Conservation (phyloP, 2,113 vertebrate species). For the Siniperca knerii region DNA sequence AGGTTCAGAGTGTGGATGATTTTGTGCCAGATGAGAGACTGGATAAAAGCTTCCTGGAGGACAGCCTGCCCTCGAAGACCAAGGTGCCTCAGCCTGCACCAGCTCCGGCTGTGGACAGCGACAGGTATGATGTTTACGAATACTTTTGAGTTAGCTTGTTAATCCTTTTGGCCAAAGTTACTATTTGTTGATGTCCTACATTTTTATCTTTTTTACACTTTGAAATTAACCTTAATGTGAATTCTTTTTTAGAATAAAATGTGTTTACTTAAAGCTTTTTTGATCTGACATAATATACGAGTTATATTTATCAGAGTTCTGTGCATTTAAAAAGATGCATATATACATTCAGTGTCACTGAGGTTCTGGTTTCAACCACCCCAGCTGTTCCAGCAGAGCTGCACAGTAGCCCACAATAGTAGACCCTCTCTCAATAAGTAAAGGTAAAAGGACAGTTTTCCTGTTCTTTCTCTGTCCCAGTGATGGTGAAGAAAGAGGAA, state of each 20-base stretch:
- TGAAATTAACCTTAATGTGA: background rate
- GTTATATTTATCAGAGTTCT: background rate
- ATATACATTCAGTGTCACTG: background rate
- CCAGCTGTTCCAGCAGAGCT: background rate
- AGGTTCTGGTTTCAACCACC: background rate
- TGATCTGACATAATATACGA: background rate
- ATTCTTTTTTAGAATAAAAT: background rate
- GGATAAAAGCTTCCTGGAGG: constrained; percentile 94
- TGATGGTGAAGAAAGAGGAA: constrained; percentile 87
- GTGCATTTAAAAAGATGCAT: background rate
- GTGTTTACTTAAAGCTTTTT: background rate
- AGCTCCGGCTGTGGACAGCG: constrained; percentile 83
- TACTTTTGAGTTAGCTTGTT: background rate
- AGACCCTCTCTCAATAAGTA: background rate
- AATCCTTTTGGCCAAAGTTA: background rate
- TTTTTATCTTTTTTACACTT: background rate
- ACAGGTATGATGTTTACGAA: constrained; percentile 85
- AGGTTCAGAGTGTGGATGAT: constrained; percentile 91
- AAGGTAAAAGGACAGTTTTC: background rate
- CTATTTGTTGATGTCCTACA: background rate
- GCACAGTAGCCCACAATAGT: background rate
- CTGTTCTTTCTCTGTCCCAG: constrained; percentile 74
- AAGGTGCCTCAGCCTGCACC: constrained; percentile 49
- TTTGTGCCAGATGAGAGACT: constrained; percentile 93
- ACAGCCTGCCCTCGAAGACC: constrained; percentile 72